Evolutionary conservation across 2,113 vertebrate genomes (phyloP).

Genomic region (Mus pahari): DNA sequence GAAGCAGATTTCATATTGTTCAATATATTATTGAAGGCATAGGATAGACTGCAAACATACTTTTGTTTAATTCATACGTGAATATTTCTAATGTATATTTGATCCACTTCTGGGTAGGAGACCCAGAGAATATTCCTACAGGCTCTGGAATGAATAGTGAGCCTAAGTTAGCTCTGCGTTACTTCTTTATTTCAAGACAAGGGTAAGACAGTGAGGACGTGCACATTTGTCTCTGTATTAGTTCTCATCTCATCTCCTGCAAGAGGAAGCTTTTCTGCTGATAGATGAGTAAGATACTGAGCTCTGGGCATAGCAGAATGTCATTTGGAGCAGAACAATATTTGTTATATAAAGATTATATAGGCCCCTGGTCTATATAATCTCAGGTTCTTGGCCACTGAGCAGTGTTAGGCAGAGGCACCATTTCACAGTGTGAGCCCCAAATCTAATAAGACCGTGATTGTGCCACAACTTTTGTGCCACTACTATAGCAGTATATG

Average conservation of each 20-base stretch:
- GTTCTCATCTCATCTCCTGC: background rate
- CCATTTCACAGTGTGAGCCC: background rate
- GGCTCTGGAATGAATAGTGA: background rate
- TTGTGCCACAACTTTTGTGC: background rate
- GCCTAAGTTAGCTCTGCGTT: background rate
- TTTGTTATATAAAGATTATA: background rate
- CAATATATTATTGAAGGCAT: background rate
- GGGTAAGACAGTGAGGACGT: background rate
- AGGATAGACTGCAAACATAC: background rate
- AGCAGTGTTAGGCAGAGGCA: background rate
- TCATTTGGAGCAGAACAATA: background rate
- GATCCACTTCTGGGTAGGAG: background rate
- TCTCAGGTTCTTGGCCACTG: background rate
- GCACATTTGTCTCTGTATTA: background rate
- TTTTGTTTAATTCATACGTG: background rate
- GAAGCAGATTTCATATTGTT: background rate
- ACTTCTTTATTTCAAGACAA: background rate
- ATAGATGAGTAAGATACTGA: background rate
- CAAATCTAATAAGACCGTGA: background rate
- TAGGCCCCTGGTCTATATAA: background rate
- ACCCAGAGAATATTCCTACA: background rate
- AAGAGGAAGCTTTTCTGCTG: background rate
- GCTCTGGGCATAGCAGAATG: background rate
- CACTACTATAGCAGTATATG: background rate
- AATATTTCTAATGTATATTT: background rate